Conservation (phyloP, 2,113 vertebrate genomes). For the Lates calcarifer region DNA sequence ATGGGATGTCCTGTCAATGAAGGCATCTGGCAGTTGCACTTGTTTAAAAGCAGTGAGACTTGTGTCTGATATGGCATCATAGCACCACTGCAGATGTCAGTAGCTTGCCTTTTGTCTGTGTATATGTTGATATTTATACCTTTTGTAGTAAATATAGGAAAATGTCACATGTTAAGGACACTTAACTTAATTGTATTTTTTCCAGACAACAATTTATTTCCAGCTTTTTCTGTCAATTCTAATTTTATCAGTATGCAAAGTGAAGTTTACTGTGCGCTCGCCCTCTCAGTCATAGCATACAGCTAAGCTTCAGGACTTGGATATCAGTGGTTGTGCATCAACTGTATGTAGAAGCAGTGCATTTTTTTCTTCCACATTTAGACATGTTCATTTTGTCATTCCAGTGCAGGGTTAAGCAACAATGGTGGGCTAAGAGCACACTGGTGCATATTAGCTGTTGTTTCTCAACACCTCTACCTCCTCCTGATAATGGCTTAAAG, state of each 20-base stretch:
- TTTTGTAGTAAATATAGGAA: not conserved
- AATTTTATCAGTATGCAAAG: not conserved
- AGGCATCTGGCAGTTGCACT: not conserved
- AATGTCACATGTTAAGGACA: not conserved
- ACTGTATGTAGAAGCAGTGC: not conserved
- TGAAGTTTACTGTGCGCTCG: not conserved
- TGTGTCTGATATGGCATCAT: not conserved
- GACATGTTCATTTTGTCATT: not conserved
- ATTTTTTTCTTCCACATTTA: not conserved
- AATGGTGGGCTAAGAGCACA: not conserved
- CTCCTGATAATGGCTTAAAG: not conserved
- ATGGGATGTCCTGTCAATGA: not conserved
- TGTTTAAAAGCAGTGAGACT: not conserved
- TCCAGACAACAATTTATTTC: not conserved
- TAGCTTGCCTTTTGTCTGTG: not conserved
- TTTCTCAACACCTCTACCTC: not conserved
- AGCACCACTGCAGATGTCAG: not conserved
- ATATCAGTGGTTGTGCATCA: not conserved
- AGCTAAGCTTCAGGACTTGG: not conserved
- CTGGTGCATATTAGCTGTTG: not conserved
- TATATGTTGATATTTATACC: not conserved
- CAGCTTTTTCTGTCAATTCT: not conserved
- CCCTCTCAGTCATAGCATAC: not conserved
- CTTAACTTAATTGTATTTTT: not conserved
- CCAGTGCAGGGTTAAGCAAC: not conserved